A percentile compares a stretch with the other conserved stretches of the same genome.
Evolutionary conservation across 2,113 vertebrate species (phyloP).

Genomic region (Columba janthina): DNA sequence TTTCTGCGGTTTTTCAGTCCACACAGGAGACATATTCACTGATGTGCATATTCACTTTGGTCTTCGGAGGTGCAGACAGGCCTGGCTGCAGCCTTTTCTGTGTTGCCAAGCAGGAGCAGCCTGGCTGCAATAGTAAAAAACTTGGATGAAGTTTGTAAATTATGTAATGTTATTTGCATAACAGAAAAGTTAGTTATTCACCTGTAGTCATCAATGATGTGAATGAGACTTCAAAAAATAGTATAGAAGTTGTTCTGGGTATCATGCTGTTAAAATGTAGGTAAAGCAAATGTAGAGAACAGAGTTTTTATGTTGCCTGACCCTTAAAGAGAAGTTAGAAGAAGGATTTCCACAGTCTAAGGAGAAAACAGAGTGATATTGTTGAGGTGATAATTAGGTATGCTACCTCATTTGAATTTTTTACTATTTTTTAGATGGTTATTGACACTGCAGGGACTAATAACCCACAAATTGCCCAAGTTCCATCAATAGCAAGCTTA

Average conservation of each 20-base stretch:
- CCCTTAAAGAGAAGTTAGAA: not conserved
- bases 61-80: not conserved
- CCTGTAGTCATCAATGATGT: not conserved
- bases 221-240: not conserved
- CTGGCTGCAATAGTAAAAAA: not conserved
- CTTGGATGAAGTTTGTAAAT: not conserved
- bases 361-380: not conserved
- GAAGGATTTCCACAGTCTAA: not conserved
- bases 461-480: constrained; percentile 9
- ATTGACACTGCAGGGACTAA: constrained; percentile 15
- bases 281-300: not conserved
- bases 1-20: not conserved
- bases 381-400: not conserved
- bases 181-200: not conserved
- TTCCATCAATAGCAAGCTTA: constrained; percentile 34
- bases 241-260: not conserved
- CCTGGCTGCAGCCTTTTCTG: not conserved
- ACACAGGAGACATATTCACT: not conserved
- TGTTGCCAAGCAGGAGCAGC: not conserved
- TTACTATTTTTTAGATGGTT: constrained; percentile 65
- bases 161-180: not conserved
- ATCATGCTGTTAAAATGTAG: not conserved
- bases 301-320: not conserved
- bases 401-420: not conserved
- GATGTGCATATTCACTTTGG: too few relatives aligned